Evolutionary conservation across 1,140 invertebrate species (phyloP).

Genomic region (Wiebesia pumilae): DNA sequence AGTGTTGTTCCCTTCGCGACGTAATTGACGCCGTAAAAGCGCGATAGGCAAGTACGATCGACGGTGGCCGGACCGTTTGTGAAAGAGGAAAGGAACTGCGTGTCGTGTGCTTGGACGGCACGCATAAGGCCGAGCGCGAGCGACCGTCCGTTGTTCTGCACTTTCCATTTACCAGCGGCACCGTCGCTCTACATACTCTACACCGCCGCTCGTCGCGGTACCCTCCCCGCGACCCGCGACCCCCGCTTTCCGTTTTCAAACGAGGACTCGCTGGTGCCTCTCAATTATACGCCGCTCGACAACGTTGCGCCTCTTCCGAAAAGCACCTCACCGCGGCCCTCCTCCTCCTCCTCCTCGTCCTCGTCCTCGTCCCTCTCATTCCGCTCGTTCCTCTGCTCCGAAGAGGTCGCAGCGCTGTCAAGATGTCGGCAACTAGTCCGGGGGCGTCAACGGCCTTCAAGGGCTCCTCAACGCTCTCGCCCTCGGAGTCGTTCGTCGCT

Average conservation of each 20-base stretch:
- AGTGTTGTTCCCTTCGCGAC: constrained; percentile 22
- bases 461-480: too few relatives aligned
- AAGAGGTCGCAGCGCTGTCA: background rate
- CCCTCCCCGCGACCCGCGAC: background rate
- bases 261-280: background rate
- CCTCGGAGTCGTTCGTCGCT: too few relatives aligned
- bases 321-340: background rate
- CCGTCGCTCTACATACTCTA: background rate
- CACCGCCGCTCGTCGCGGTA: background rate
- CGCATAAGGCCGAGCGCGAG: constrained; percentile 9
- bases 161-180: background rate
- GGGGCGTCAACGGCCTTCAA: too few relatives aligned
- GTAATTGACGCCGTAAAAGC: constrained; percentile 22
- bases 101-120: background rate
- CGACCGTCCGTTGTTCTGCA: background rate
- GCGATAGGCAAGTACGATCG: constrained; percentile 25
- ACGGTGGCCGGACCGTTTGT: background rate
- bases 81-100: constrained; percentile 15
- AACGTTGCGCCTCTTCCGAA: background rate
- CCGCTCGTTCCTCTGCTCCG: background rate
- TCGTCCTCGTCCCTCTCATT: background rate
- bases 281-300: background rate
- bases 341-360: background rate
- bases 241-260: constrained; percentile 4
- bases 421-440: too few relatives aligned